Percentiles rank a stretch among this genome's conserved stretches.
phyloP scores from a whole-genome alignment of 1,140 invertebrate species.

The Habropoda laboriosa region DNA sequence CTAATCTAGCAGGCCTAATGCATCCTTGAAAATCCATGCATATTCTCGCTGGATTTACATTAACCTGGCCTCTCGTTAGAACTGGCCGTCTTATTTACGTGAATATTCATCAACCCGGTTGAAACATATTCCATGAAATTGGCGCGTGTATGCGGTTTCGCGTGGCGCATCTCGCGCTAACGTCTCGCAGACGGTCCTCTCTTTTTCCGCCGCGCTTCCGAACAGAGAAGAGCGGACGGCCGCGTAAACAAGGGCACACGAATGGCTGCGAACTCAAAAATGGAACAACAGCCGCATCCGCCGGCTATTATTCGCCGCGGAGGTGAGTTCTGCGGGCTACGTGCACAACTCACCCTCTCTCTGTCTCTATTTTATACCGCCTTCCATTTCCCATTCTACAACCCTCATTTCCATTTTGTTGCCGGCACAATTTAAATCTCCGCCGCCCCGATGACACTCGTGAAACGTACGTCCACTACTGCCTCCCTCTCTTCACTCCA shows the following conservation, averaged over 20 bases:
- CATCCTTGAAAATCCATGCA: neutral
- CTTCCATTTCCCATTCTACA: conserved; percentile 70
- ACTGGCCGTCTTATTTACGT: conserved; percentile 62
- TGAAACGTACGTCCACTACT: conserved; percentile 52
- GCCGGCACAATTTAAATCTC: conserved; percentile 69
- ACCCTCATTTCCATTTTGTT: conserved; percentile 68
- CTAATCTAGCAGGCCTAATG: neutral
- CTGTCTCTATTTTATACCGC: conserved; percentile 66
- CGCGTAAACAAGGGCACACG: conserved; percentile 60
- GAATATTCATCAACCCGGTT: conserved; percentile 60
- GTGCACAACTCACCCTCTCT: conserved; percentile 10
- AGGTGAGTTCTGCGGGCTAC: conserved; percentile 55
- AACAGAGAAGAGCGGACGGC: conserved; percentile 21
- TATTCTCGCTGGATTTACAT: conserved; percentile 53
- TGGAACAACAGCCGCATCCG: conserved; percentile 70
- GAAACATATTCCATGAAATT: conserved; percentile 51
- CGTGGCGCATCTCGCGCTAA: neutral
- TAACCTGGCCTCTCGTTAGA: conserved; percentile 54
- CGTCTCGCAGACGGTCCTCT: conserved; percentile 34
- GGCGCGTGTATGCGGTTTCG: conserved; percentile 24
- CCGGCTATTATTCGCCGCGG: conserved; percentile 64
- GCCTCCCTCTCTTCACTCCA: neutral
- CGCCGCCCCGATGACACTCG: conserved; percentile 63
- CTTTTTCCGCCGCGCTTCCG: neutral
- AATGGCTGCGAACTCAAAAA: conserved; percentile 68